phyloP scores from a whole-genome alignment of 2,113 vertebrate genomes.

The Zosterops borbonicus region DNA sequence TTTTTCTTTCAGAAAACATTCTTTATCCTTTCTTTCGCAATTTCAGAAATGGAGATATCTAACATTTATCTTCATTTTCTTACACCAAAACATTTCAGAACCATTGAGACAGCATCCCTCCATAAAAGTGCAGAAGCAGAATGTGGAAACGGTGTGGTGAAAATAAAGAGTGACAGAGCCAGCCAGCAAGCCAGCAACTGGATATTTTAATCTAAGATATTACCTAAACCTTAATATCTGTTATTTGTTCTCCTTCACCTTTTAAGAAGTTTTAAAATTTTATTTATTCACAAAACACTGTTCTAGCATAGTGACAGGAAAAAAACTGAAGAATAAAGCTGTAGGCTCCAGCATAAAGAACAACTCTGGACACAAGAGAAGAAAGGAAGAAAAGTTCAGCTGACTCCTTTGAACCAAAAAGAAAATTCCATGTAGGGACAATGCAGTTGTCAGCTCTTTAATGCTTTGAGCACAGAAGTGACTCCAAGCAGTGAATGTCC shows the following conservation, averaged over 20 bases:
- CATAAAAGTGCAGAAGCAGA: not conserved
- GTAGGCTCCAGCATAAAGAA: not conserved
- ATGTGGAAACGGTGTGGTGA: accelerated
- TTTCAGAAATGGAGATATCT: not conserved
- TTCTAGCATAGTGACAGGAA: not conserved
- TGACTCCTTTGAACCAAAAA: not conserved
- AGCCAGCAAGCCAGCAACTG: not conserved
- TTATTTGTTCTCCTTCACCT: not conserved
- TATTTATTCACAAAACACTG: not conserved
- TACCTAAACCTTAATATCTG: not conserved
- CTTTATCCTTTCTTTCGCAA: not conserved
- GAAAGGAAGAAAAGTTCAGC: not conserved
- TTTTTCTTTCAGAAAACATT: not conserved
- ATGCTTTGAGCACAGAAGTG: not conserved
- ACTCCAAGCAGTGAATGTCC: not conserved
- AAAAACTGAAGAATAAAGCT: not conserved
- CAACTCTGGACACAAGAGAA: not conserved
- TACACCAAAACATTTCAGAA: not conserved
- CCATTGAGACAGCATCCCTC: not conserved
- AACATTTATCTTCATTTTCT: not conserved
- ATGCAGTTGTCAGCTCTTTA: not conserved
- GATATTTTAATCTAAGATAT: not conserved
- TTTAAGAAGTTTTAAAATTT: not conserved
- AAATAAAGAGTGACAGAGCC: not conserved
- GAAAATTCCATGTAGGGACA: not conserved